Evolutionary conservation across 2,888 invertebrate species (phyloP), one percentile per base, ranked within the genome.

Genomic region (Troides aeacus): DNA sequence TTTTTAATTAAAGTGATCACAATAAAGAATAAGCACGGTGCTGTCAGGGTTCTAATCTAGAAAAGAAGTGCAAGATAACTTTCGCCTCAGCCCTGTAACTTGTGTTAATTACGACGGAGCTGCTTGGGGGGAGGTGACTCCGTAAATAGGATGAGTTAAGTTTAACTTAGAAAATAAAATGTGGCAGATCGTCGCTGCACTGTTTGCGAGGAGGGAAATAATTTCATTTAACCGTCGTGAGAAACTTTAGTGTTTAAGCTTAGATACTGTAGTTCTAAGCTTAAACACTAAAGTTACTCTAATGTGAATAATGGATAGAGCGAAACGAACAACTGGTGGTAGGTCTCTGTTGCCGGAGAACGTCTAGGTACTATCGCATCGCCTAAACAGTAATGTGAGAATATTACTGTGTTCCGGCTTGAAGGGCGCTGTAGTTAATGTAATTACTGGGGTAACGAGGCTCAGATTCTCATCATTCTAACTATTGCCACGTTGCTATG

Each of bases 91-190:
- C 73, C 73, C 73, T 73, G 64, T 50, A 59, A 66, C 46, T 62
- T 66, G 30, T 64, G 56, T 69, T 73, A 73, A 73, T 73, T 73
- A 68, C 70, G 70, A 42, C 66, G 50, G 66, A 65, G 70, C 63
- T 68, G 23, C 53, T 61, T 56, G 64, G 68, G 69, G 42, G 66
- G 73, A 62, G 68, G 63, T 64, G 56, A 53, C 59, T 66, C 70
- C 68, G 70, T 73, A 73, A 71, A 71, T 70, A 73, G 68, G 59
- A 66, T 58, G 64, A 66, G 66, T 66, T 63, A 70, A 50, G 66
- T 53, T 66, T 46, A 39, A 70, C 42, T 70, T 66, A 21, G 60
- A 60, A 66, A 70, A 69, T 65, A 66, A 66, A 70, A 64, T 66
- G 66, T 58, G 64, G 56, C 69, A 64, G 62, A 63, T 36, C 62